Conservation (phyloP, 2,113 vertebrate genomes). For the Petromus typicus region DNA sequence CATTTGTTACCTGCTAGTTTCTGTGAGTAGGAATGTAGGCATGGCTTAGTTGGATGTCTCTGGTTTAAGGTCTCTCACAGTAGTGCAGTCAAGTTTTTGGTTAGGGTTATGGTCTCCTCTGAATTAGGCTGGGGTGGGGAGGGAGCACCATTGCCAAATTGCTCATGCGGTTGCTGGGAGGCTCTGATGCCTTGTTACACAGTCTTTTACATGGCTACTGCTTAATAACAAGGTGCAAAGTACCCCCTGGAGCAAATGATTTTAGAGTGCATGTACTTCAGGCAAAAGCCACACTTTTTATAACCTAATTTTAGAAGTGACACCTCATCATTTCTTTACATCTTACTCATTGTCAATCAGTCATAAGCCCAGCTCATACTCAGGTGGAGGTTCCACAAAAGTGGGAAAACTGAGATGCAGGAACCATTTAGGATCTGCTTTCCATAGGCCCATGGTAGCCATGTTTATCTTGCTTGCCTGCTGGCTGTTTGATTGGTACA, state of each 20-base stretch:
- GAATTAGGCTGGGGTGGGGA: background rate
- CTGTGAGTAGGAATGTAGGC: background rate
- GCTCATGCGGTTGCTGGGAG: background rate
- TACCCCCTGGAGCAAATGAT: background rate
- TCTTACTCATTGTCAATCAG: constrained; percentile 5
- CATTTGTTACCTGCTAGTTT: background rate
- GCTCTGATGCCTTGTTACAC: background rate
- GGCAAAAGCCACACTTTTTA: background rate
- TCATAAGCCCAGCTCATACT: background rate
- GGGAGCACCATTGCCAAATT: background rate
- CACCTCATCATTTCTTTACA: background rate
- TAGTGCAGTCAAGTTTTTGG: background rate
- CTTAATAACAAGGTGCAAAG: no score
- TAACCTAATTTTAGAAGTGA: background rate
- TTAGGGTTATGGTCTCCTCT: background rate
- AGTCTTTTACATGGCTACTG: background rate
- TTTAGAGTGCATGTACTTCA: background rate
- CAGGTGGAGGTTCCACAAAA: background rate
- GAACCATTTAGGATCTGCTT: background rate
- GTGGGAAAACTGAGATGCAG: background rate
- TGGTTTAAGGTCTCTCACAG: background rate
- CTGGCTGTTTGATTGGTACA: background rate
- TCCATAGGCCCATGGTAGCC: background rate
- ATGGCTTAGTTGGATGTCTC: background rate
- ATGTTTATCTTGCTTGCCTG: background rate